Conservation (phyloP, 2,888 invertebrate genomes). For the Minunthozetes semirufus region DNA sequence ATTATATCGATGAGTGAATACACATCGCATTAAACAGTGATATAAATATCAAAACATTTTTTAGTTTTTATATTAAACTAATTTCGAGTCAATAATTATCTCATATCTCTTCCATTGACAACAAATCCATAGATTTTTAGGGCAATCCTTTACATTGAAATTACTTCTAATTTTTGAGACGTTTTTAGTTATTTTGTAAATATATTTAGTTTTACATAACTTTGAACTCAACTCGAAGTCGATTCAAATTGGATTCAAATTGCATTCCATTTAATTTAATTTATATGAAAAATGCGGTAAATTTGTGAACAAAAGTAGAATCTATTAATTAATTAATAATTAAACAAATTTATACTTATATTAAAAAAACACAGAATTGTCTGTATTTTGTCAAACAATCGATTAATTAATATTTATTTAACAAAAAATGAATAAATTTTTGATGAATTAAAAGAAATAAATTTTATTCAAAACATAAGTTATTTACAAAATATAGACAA, state of each 20-base stretch:
- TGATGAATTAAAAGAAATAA: background rate
- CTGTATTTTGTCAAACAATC: slow-evolving; percentile 10
- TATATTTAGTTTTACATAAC: background rate
- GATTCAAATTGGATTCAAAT: no score
- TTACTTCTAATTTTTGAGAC: background rate
- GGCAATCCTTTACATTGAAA: slow-evolving; percentile 3
- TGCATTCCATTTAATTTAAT: slow-evolving; percentile 21
- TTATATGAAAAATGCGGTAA: background rate
- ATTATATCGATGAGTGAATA: slow-evolving; percentile 21
- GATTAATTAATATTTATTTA: background rate
- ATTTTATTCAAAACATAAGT: slow-evolving; percentile 2
- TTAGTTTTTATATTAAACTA: background rate
- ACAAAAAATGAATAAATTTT: background rate
- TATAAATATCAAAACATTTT: slow-evolving; percentile 14
- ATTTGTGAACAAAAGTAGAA: background rate
- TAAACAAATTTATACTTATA: slow-evolving; percentile 22
- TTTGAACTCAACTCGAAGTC: background rate
- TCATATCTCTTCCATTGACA: slow-evolving; percentile 20
- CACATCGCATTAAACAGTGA: background rate
- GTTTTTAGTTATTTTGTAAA: background rate
- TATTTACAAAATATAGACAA: background rate
- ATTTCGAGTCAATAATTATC: slow-evolving; percentile 14
- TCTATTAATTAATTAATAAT: background rate
- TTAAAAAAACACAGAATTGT: background rate
- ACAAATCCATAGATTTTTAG: background rate